Evolutionary conservation across 2,888 invertebrate species (phyloP).

Genomic region (Drosophila ustulata): DNA sequence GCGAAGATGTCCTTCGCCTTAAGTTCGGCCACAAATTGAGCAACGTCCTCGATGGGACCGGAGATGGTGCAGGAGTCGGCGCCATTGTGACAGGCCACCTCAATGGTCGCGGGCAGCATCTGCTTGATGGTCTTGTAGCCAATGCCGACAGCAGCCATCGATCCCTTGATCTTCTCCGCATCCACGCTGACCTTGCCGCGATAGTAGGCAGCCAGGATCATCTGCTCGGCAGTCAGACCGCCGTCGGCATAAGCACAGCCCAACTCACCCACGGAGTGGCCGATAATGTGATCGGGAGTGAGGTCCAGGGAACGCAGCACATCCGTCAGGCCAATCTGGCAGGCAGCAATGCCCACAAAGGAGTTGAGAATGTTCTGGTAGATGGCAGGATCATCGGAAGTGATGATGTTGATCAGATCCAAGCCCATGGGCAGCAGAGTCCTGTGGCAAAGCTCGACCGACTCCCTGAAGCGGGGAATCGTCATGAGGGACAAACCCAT

Average conservation of each 20-base stretch:
- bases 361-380: constrained; percentile 89
- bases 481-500: constrained; percentile 92
- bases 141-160: constrained; percentile 95
- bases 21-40: constrained; percentile 88
- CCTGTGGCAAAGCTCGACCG: constrained; percentile 88
- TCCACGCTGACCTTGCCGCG: constrained; percentile 91
- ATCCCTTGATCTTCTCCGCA: constrained; percentile 89
- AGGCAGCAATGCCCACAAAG: constrained; percentile 91
- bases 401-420: constrained; percentile 88
- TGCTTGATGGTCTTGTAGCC: constrained; percentile 86
- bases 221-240: constrained; percentile 94
- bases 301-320: constrained; percentile 87
- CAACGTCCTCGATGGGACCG: constrained; percentile 90
- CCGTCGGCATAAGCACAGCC: constrained; percentile 98
- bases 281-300: constrained; percentile 90
- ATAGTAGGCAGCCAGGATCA: constrained; percentile 93
- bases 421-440: constrained; percentile 87
- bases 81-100: constrained; percentile 95
- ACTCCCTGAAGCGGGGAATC: constrained; percentile 90
- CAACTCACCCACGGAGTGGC: constrained; percentile 97
- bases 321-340: constrained; percentile 88
- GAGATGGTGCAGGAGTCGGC: constrained; percentile 95
- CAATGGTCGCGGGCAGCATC: constrained; percentile 91
- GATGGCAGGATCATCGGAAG: constrained; percentile 87
- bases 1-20: constrained; percentile 91